Evolutionary conservation across 2,797 vertebrate species (phyloP), one percentile per base, ranked within the genome.

Genomic region (Muraenolepis orangiensis): DNA sequence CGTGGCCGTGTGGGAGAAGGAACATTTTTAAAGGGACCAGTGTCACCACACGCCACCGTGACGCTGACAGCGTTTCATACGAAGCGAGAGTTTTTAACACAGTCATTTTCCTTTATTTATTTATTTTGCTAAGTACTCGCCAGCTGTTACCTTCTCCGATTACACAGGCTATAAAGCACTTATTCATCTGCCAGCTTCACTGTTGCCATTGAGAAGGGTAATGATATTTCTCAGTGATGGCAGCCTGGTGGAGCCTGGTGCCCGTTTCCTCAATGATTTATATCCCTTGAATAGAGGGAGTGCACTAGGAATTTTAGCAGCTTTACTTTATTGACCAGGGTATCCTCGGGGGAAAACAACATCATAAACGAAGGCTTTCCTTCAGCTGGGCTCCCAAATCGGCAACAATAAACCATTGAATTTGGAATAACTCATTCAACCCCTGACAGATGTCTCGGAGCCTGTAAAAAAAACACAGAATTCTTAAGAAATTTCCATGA

Each of bases 11-110:
- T 86, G 78, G 86, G 82, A 83, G 76, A 84, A 80, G 31, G 81
- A n/a, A 84, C 81, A 87, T 88, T 89, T 89, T 88, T 83, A 89
- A 91, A 89, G 85, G 86, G 82, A 84, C 66, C 79, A 72, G 76
- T 88, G 81, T 83, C 79, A 51, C 6, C 46, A n/a, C 11, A 8
- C 87, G 88, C 85, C 84, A 89, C 84, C 3, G 31, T 72, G 42
- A 46, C 70, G 80, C 77, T 87, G 88, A 88, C 86, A 80, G 46
- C 13, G 34, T 77, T 32, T 34, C 72, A 51, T 73, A 74, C 34
- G 72, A 73, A 82, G 84, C 78, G 78, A 84, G 86, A 84, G 80
- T 80, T 86, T 84, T 78, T 78, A 77, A 14, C n/a, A 79, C n/a
- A 79, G 80, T 78, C 85, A 82, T 46, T 46, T 46, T 46, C 13